Base-by-base conservation (phyloP, 2,797 vertebrate species). In the Cossypha heuglini region DNA sequence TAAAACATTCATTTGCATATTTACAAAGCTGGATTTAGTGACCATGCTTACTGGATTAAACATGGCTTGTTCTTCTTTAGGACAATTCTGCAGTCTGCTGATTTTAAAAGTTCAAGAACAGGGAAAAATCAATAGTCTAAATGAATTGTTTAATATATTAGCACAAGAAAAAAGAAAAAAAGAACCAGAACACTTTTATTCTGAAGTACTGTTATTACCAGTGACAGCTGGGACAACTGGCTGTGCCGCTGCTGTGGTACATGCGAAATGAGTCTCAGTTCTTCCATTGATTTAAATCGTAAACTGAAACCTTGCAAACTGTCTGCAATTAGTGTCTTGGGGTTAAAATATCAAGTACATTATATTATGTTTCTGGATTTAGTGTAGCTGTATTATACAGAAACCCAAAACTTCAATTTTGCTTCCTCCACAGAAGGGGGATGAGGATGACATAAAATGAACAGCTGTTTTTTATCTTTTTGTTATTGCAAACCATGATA, bases 221-320 rank as follows among this genome's bases (percentile, higher is more conserved):
- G 5, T 73, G 92, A 55, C 74, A 90, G 29, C 40, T 89, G 94
- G 52, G 52, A 61, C 62, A 94, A 26, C 63, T 95, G 90, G 45
- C 46, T 92, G 14, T 71, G 61, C 37, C 69, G 55, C 51, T 93
- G 67, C 51, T 96, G 25, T 61, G 86, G 26, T 38, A 83, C 15
- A 28, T 64, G 22, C 46, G 86, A 57, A 89, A 52, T 72, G 33
- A 67, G 38, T 88, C 64, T 95, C 66, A 48, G 74, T 94, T 95
- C 42, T 81, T 96, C 52, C n/a, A 64, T 51, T 96, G 79, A 75
- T 94, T 92, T 74, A 35, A 20, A 15, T 26, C 40, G 73, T 90
- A 95, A 86, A 76, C 67, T 57, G 76, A 97, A 79, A 82, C 81
- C 86, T 95, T 67, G 61, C 54, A 87, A 87, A 86, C 52, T 43